phyloP scores from a whole-genome alignment of 2,888 invertebrate genomes.

The Drosophila pegasa region DNA sequence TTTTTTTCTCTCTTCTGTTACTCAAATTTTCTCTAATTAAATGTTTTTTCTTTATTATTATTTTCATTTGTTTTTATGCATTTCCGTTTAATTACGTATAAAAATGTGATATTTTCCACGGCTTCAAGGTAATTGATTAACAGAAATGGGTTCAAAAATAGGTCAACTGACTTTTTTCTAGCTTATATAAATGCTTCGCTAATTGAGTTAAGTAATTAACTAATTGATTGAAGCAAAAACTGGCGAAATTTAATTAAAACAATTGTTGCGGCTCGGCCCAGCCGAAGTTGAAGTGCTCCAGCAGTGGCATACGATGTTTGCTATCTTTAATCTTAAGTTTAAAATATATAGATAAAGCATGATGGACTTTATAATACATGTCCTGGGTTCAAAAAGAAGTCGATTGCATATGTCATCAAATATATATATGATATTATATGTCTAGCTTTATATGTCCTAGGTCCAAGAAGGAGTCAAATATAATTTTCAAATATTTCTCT shows the following conservation, averaged over 20 bases:
- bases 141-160: slow-evolving; percentile 31
- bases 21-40: slow-evolving; percentile 31
- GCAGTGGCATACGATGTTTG: neutral
- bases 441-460: no score
- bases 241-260: neutral
- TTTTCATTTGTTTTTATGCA: slow-evolving; percentile 12
- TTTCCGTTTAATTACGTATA: slow-evolving; percentile 36
- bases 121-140: slow-evolving; percentile 45
- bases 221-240: slow-evolving; percentile 11
- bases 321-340: neutral
- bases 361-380: no score
- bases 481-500: no score
- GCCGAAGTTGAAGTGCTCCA: neutral
- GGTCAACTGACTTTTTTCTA: neutral
- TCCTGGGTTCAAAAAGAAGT: no score
- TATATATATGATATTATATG: no score
- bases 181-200: slow-evolving; percentile 1
- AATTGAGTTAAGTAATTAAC: slow-evolving; percentile 48
- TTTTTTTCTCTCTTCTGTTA: slow-evolving; percentile 25
- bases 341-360: no score
- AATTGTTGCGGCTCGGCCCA: neutral
- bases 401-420: no score
- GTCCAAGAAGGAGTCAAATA: no score
- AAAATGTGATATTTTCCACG: slow-evolving; percentile 70
- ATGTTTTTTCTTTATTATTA: slow-evolving; percentile 16